Base-by-base conservation (phyloP, 2,888 invertebrate genomes). In the Steromphala cineraria region DNA sequence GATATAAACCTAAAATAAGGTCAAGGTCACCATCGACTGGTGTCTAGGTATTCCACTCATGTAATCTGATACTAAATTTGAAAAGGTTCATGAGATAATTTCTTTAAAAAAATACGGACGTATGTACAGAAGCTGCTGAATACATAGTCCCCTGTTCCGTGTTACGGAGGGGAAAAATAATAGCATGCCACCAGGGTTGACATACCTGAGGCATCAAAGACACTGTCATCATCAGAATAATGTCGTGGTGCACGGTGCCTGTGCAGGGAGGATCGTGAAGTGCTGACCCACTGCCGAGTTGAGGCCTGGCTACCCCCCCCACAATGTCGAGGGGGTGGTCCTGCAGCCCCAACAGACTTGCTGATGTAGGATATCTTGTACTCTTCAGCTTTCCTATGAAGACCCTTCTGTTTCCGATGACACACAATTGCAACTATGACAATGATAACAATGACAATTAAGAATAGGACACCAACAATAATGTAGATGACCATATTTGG, bases 341-440 rank as follows among this genome's bases (percentile, higher is more conserved):
- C 24, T 15, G 13, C 1, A 2, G 19, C 46, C 36, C 4, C 21
- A 2, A 46, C 46, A 10, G 83, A 82, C 79, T 85, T 84, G 79
- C 86, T 87, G 79, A 85, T 80, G 67, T 85, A 83, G 81, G 85
- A 84, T 78, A 89, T 78, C 80, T 84, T 86, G 46, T 85, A 82
- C 76, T 87, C 85, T 74, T 87, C 85, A 87, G 88, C 87, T 28
- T 80, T 80, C 31, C 82, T 82, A 46, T 78, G 56, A 52, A 88
- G 80, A 19, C 88, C 87, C 28, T 82, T 83, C 77, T 87, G 87
- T 78, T 83, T 86, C 2, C 87, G 52, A 71, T 87, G 87, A 79
- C 88, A 88, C 71, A 83, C 87, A 17, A 86, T 56, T 10, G 87
- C 78, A 15, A 88, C 79, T 10, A 87, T 75, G n/a, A 87, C 77